Base-by-base conservation (phyloP, 1,140 invertebrate genomes). In the Drosophila oshimai region DNA sequence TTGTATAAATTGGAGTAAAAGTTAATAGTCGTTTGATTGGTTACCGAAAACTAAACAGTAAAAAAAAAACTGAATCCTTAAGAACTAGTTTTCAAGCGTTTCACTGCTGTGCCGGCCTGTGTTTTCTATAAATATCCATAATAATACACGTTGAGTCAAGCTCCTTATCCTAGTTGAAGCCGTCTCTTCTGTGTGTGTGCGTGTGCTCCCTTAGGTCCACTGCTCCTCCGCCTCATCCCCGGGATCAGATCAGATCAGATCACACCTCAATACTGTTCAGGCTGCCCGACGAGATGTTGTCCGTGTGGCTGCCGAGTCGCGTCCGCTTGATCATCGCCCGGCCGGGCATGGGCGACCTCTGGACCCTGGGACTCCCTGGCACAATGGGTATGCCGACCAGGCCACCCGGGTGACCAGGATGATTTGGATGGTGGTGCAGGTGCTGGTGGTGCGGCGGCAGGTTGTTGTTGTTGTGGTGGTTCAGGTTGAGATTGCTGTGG, bases 231-330 rank as follows among this genome's bases (percentile, higher is more conserved):
- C 3, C 18, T 10, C 15, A 15, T 26, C n/a, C 29, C 45, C 24
- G n/a, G n/a, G n/a, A n/a, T n/a, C n/a, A n/a, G n/a, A n/a, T n/a
- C n/a, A n/a, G n/a, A n/a, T n/a, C n/a, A n/a, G n/a, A 54, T 51
- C 70, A 89, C 60, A 91, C 90, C 69, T 91, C 90, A 83, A 91
- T 91, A 87, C 90, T 91, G 87, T 91, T 91, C 24, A 91, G 74
- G 57, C 90, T 91, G 53, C 90, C 90, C 44, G 90, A 91, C 3
- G 90, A 91, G 12, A 91, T 91, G 58, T 91, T 91, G 49, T 91
- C 89, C 42, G 80, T 90, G 69, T 90, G 90, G 61, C 90, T 91
- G 70, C 90, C 90, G 51, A 91, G 55, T 2, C 90, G 79, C 26
- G 81, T 87, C 10, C 90, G 73, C 45, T 91, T 90, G 60, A 89